phyloP scores from a whole-genome alignment of 2,113 vertebrate genomes.

The Artemisiospiza belli region DNA sequence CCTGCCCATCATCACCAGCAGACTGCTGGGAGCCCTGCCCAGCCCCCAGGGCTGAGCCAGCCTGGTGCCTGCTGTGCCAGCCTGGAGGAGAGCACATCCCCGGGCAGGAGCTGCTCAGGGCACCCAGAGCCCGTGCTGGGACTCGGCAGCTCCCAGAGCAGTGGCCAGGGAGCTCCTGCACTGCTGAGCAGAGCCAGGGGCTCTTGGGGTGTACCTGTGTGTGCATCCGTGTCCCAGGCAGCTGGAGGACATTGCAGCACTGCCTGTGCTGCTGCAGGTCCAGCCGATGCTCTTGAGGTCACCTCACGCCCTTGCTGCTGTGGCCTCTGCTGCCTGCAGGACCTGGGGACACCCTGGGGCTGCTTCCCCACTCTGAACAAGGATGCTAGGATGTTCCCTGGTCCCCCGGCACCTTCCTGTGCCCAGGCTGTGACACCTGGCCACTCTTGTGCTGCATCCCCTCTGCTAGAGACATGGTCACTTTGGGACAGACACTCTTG shows the following conservation, averaged over 20 bases:
- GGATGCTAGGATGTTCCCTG: not conserved
- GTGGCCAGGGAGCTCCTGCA: not conserved
- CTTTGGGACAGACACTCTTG: not conserved
- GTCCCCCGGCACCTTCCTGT: not conserved
- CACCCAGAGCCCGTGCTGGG: rapidly evolving
- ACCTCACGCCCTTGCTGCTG: rapidly evolving
- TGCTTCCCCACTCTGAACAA: not conserved
- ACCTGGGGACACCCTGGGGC: too few relatives aligned
- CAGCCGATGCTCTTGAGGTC: not conserved
- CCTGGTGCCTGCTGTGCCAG: not conserved
- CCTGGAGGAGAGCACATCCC: not conserved
- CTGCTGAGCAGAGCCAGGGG: not conserved
- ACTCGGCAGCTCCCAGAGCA: rapidly evolving
- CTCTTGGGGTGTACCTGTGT: not conserved
- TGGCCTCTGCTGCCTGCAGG: not conserved
- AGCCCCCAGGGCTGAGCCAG: rapidly evolving
- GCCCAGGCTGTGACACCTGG: not conserved
- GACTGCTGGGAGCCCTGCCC: not conserved
- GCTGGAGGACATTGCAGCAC: not conserved
- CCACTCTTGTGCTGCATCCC: not conserved
- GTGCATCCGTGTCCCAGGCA: rapidly evolving
- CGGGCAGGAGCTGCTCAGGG: not conserved
- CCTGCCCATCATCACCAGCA: not conserved
- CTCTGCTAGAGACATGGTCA: rapidly evolving
- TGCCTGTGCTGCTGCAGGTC: not conserved